Evolutionary conservation across 2,797 vertebrate genomes (phyloP), one percentile per base, ranked within the genome.

Genomic region (Poeciliopsis gracilis): DNA sequence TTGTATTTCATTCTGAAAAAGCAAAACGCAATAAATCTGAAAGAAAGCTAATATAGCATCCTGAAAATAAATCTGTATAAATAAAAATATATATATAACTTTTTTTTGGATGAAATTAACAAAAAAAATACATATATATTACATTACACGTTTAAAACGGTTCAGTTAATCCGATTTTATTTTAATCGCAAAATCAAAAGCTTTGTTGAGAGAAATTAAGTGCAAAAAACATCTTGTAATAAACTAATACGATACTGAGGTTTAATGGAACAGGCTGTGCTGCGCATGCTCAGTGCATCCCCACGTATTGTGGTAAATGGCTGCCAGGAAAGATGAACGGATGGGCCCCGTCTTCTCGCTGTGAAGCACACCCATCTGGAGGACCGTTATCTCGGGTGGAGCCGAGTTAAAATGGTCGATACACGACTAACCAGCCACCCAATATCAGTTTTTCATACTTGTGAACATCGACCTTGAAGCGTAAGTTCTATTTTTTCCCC

Each of bases 401-500:
- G 84, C 90, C 88, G 88, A 88, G 91, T 91, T 95, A 95, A 94
- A 93, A 96, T 96, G 96, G 81, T 95, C 89, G 88, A 94, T 93
- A 92, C 91, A 81, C 87, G 90, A 90, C 88, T 88, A 23, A 90
- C 91, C 89, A 90, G 90, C 83, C 86, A 91, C 41, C 83, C 75
- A 28, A 79, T 93, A 89, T 91, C 80, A 41, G 77, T 88, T 90
- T 75, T 84, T 82, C 82, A 91, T 84, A 85, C 75, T 63, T 80
- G 78, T 81, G 77, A 94, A 90, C 85, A 78, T 90, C 89, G 80
- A 86, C 76, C 76, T 85, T 83, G n/a, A 78, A 82, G 79, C 76
- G 93, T 94, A 93, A 90, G 92, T 92, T 43, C 0, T 46, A 8
- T 11, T 74, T 76, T 72, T 76, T 73, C 20, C 20, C n/a, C 36